Percentiles rank a stretch among this genome's conserved stretches.
Evolutionary conservation across 2,113 vertebrate genomes (phyloP).

Genomic region (Fregetta grallaria): DNA sequence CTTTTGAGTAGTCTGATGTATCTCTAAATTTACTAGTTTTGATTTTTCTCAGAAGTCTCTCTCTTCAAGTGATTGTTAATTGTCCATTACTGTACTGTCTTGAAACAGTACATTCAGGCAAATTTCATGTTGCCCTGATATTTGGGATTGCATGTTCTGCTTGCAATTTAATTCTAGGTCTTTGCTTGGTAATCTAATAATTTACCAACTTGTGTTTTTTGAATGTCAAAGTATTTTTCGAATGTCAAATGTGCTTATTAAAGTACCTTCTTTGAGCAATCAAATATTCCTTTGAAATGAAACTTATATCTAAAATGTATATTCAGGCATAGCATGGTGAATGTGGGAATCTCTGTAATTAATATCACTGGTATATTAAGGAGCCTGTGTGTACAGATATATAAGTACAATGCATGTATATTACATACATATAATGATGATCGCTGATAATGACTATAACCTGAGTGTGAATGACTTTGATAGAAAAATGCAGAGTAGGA

Average conservation of each 20-base stretch:
- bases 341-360: not conserved
- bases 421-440: not conserved
- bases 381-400: not conserved
- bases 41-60: not conserved
- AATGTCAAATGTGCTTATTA: not conserved
- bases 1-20: not conserved
- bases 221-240: not conserved
- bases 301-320: not conserved
- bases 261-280: not conserved
- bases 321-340: not conserved
- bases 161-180: not conserved
- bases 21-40: not conserved
- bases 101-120: not conserved
- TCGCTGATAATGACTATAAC: not conserved
- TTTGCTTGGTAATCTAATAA: not conserved
- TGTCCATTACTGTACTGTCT: not conserved
- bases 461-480: not conserved
- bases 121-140: not conserved
- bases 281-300: not conserved
- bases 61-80: not conserved
- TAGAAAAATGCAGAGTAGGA: not conserved
- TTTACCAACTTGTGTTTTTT: too few species aligned
- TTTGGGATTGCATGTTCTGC: not conserved
- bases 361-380: not conserved
- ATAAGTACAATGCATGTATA: not conserved